phyloP scores from a whole-genome alignment of 2,888 invertebrate genomes.

The Pandemis heparana region DNA sequence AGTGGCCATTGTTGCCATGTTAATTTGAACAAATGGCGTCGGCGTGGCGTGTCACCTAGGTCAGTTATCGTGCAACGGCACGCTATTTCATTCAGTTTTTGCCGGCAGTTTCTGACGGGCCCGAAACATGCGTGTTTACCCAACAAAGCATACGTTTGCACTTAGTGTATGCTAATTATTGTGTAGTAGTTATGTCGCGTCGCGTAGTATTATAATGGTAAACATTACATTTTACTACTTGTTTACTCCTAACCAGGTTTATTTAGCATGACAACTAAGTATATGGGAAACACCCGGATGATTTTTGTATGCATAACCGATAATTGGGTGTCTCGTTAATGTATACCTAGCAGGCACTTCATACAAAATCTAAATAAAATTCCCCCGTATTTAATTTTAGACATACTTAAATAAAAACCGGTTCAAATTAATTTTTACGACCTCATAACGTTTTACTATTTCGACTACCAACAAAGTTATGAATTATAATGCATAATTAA shows the following conservation, averaged over 20 bases:
- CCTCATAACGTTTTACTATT: no score
- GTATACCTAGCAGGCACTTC: no score
- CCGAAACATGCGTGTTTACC: not conserved
- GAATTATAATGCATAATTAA: no score
- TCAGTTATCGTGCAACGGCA: slow-evolving; percentile 5
- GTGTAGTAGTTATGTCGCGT: not conserved
- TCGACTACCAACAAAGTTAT: no score
- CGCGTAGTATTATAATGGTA: not conserved
- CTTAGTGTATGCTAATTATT: not conserved
- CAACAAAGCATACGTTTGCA: slow-evolving; percentile 3
- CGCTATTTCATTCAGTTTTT: slow-evolving; percentile 11
- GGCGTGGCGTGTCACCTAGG: slow-evolving; percentile 5
- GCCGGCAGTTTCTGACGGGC: not conserved
- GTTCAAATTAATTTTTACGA: no score
- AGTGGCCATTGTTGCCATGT: slow-evolving; percentile 6
- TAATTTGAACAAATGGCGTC: slow-evolving; percentile 14
- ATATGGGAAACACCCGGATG: no score
- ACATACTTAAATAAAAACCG: no score
- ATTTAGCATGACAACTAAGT: no score
- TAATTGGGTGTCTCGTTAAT: no score
- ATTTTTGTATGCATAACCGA: no score
- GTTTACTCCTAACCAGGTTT: not conserved
- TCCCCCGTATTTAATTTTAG: no score
- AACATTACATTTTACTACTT: slow-evolving; percentile 2
- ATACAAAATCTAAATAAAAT: no score